phyloP scores from a whole-genome alignment of 2,113 vertebrate genomes.

The Larimichthys crocea region DNA sequence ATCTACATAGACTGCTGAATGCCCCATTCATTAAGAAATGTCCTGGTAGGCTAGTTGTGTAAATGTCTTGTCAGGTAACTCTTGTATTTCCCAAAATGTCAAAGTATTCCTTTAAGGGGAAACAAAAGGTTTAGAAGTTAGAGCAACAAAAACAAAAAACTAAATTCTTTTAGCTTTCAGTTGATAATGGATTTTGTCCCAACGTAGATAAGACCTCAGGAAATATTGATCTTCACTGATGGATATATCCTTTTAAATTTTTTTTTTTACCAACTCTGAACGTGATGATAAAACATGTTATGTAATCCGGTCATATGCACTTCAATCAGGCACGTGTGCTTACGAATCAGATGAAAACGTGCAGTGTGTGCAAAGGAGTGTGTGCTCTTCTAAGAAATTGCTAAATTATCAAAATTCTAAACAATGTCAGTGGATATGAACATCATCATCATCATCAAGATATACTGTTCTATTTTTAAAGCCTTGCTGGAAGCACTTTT shows the following conservation, averaged over 20 bases:
- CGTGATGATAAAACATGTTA: background rate
- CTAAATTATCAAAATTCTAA: background rate
- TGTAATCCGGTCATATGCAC: background rate
- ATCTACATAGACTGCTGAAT: too few species aligned
- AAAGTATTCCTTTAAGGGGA: too few species aligned
- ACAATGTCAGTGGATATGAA: background rate
- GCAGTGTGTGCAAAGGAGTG: background rate
- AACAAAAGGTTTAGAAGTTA: background rate
- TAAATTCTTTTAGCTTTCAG: background rate
- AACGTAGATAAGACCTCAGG: background rate
- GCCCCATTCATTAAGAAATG: too few species aligned
- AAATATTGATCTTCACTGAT: conserved; percentile 1
- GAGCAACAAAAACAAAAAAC: background rate
- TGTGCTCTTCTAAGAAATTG: conserved; percentile 4
- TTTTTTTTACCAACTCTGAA: background rate
- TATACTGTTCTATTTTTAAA: conserved; percentile 44
- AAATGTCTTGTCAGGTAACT: too few species aligned
- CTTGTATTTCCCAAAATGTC: too few species aligned
- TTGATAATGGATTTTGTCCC: background rate
- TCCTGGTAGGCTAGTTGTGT: too few species aligned
- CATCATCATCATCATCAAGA: conserved; percentile 41
- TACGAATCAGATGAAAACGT: background rate
- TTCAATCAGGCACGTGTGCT: background rate
- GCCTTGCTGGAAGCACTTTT: conserved; percentile 55
- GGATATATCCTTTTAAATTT: background rate